Evolutionary conservation across 2,888 invertebrate species (phyloP).

Genomic region (Watsonalla cultraria): DNA sequence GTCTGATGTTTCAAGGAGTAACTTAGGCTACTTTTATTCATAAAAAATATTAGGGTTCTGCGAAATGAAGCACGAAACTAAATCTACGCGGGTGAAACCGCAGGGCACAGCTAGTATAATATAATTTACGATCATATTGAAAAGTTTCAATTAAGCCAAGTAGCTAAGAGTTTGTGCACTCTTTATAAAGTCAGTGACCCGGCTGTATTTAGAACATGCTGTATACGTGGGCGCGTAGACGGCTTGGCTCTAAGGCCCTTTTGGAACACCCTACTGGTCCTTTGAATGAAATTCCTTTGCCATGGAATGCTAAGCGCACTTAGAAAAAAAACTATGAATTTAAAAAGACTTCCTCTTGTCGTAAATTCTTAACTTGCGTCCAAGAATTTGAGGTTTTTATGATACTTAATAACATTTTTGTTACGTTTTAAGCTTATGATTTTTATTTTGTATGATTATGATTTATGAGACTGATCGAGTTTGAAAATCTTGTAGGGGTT

Average conservation of each 20-base stretch:
- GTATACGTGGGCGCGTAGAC: constrained; percentile 54
- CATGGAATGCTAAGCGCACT: constrained; percentile 55
- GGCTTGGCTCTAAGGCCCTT: constrained; percentile 62
- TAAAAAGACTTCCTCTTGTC: constrained; percentile 53
- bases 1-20: too few relatives aligned
- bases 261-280: constrained; percentile 41
- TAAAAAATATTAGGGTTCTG: too few relatives aligned
- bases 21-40: too few relatives aligned
- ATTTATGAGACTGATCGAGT: not conserved
- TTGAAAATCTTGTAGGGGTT: too few relatives aligned
- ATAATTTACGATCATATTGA: too few relatives aligned
- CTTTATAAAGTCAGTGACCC: constrained; percentile 5
- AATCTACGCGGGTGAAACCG: too few relatives aligned
- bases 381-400: constrained; percentile 27
- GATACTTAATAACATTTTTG: not conserved
- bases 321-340: constrained; percentile 43
- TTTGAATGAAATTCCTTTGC: constrained; percentile 60
- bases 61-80: too few relatives aligned
- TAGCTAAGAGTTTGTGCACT: not conserved
- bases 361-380: constrained; percentile 37
- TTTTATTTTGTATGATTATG: not conserved
- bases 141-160: constrained; percentile 9
- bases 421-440: not conserved
- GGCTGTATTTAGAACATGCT: constrained; percentile 31
- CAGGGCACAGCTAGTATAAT: too few relatives aligned